Evolutionary conservation across 1,140 invertebrate species (phyloP).

Genomic region (Eubasilissa regina): DNA sequence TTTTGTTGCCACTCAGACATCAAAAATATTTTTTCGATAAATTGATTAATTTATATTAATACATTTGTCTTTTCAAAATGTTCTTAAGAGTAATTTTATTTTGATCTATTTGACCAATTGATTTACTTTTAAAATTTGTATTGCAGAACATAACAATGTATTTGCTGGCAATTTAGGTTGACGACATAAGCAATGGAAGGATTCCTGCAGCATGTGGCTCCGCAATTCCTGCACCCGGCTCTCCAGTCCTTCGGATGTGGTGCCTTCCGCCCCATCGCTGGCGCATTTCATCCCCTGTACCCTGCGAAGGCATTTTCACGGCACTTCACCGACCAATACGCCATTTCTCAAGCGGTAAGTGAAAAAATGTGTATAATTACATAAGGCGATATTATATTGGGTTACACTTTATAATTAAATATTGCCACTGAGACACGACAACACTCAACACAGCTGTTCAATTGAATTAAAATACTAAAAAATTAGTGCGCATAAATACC

Average conservation of each 20-base stretch:
- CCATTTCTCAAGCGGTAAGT: constrained; percentile 68
- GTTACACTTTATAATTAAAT: too few relatives aligned
- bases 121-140: background rate
- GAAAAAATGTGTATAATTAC: background rate
- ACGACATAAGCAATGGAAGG: constrained; percentile 65
- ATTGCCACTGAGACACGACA: too few relatives aligned
- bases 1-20: too few relatives aligned
- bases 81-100: too few relatives aligned
- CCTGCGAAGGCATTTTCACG: constrained; percentile 70
- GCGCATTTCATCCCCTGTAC: constrained; percentile 70
- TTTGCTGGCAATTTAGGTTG: background rate
- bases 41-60: too few relatives aligned
- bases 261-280: constrained; percentile 69
- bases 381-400: too few relatives aligned
- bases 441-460: too few relatives aligned
- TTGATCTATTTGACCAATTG: background rate
- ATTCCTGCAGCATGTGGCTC: constrained; percentile 71
- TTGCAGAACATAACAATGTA: background rate
- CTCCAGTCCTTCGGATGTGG: constrained; percentile 71
- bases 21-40: too few relatives aligned
- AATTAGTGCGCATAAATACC: too few relatives aligned
- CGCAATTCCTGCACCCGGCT: constrained; percentile 71
- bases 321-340: constrained; percentile 71
- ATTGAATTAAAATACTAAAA: too few relatives aligned
- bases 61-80: too few relatives aligned